phyloP scores from a whole-genome alignment of 2,113 vertebrate genomes.

The Macquaria australasica region DNA sequence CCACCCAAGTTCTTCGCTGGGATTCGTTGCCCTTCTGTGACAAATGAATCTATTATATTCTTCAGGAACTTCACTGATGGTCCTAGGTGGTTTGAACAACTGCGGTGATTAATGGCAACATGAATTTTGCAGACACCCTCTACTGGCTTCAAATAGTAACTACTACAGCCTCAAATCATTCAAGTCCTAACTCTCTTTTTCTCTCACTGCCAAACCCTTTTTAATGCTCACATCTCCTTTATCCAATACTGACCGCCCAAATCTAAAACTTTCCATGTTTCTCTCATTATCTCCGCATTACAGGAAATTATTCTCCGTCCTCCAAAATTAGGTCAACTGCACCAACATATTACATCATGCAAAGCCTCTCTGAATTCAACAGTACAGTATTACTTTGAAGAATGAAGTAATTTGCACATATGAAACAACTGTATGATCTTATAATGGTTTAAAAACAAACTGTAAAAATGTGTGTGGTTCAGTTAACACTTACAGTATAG shows the following conservation, averaged over 20 bases:
- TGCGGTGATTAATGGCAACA: slow-evolving; percentile 74
- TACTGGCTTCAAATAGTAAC: slow-evolving; percentile 77
- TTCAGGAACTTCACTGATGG: slow-evolving; percentile 64
- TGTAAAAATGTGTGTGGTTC: slow-evolving; percentile 1
- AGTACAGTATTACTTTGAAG: slow-evolving; percentile 59
- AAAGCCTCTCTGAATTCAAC: slow-evolving; percentile 48
- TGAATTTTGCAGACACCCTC: slow-evolving; percentile 79
- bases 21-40: slow-evolving; percentile 65
- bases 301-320: slow-evolving; percentile 63
- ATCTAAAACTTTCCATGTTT: slow-evolving; percentile 55
- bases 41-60: slow-evolving; percentile 74
- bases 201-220: neutral
- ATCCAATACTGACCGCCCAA: slow-evolving; percentile 58
- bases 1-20: slow-evolving; percentile 45
- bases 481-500: neutral
- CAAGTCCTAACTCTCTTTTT: slow-evolving; percentile 52
- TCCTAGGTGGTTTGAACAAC: slow-evolving; percentile 73
- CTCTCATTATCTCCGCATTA: slow-evolving; percentile 65
- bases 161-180: slow-evolving; percentile 65
- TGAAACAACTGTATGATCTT: slow-evolving; percentile 45
- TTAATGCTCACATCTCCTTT: slow-evolving; percentile 38
- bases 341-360: slow-evolving; percentile 65
- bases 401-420: slow-evolving; percentile 64
- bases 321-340: slow-evolving; percentile 71
- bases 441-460: slow-evolving; percentile 36